phyloP scores from a whole-genome alignment of 2,797 vertebrate genomes.

The Momotus momota region DNA sequence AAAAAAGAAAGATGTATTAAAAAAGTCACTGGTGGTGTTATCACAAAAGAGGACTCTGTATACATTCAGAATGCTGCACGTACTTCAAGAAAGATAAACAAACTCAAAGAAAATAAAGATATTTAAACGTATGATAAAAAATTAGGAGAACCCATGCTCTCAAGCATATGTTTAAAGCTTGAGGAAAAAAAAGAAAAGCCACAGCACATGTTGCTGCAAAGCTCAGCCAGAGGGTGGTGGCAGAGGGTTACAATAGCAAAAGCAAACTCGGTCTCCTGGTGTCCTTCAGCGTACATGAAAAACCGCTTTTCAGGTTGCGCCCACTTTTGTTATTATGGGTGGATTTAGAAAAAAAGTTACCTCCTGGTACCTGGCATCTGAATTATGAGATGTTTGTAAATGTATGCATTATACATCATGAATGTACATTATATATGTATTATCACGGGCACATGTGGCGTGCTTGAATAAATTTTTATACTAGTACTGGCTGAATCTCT shows the following conservation, averaged over 20 bases:
- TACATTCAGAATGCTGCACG: background rate
- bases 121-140: background rate
- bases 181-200: background rate
- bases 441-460: background rate
- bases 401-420: background rate
- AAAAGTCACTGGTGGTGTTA: background rate
- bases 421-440: fast-evolving
- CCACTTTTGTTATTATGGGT: background rate
- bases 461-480: background rate
- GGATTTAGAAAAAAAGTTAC: background rate
- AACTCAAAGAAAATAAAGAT: background rate
- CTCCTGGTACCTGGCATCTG: background rate
- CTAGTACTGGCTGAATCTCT: background rate
- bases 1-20: background rate
- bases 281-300: fast-evolving
- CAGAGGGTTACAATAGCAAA: background rate
- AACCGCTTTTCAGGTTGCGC: background rate
- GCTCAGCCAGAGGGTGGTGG: constrained; percentile 50
- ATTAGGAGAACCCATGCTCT: background rate
- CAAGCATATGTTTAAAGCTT: background rate
- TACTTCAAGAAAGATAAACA: background rate
- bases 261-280: background rate
- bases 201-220: background rate
- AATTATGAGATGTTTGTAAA: background rate
- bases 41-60: background rate